Base-by-base conservation (phyloP, 2,888 invertebrate species). In the Noctua janthe region DNA sequence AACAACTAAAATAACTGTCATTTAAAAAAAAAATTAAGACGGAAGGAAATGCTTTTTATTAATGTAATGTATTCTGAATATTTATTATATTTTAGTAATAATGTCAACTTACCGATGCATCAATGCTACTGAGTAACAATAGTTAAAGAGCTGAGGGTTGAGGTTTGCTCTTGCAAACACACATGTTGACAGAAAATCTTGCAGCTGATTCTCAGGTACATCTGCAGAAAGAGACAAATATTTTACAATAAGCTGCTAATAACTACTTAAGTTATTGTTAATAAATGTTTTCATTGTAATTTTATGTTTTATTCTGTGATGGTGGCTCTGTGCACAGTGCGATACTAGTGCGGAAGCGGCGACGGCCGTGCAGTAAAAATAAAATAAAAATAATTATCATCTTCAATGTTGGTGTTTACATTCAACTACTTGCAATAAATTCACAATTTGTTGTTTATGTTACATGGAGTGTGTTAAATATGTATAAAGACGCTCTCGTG, bases 71-170 rank as follows among this genome's bases (percentile, higher is more conserved):
- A 70, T 70, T 80, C 17, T 62, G 43, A 15, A 81, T 73, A 78
- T 43, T 67, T 80, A 71, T 66, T 62, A n/a, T 49, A 62, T 69
- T 76, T 47, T 29, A 67, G 29, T 66, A 49, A 70, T 2, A 74
- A n/a, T 54, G n/a, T 64, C 8, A 29, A 77, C 87, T 90, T 89
- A 97, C 97, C 98, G 97, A 95, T 98, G 98, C 90, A 98, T 97
- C 39, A 98, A 94, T 0, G 98, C 98, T 13, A 99, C 98, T 0
- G 98, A 98, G 66, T 98, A 97, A 69, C 98, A 97, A 93, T 99
- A 99, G 94, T 98, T 98, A 95, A 98, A 99, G 86, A 99, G 94
- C 87, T 98, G 98, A 0, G 99, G 98, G 94, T 99, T 99, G 17
- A 99, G 95, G 64, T 98, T 97, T 88, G 98, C 98, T 81, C 98